These are phyloP conservation scores for Heterodera carotae DNA, from an alignment of 1,140 invertebrate species.

Conservation along the genomic window DNA sequence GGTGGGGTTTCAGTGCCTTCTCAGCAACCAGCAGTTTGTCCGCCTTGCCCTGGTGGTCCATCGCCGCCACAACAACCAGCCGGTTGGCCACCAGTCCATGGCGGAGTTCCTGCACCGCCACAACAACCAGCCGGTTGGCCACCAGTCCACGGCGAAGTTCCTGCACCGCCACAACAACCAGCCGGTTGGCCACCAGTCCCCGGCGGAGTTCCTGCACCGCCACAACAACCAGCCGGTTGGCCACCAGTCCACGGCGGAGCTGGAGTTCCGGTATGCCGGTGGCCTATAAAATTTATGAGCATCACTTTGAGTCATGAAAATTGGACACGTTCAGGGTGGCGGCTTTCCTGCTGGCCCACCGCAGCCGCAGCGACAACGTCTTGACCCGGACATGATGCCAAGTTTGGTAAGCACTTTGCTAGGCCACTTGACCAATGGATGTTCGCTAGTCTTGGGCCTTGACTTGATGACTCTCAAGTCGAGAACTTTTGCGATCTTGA, in stretches of 20 bases:
- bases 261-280: too few species aligned
- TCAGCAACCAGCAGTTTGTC: not conserved
- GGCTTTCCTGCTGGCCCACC: constrained; percentile 17
- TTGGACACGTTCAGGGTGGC: too few species aligned
- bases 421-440: too few species aligned
- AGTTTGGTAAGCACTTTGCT: constrained; percentile 44
- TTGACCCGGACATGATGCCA: constrained; percentile 62
- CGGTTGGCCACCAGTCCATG: too few species aligned
- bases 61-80: not conserved
- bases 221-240: not conserved
- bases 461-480: too few species aligned
- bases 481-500: too few species aligned
- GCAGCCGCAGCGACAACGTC: constrained; percentile 49
- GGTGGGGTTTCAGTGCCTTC: too few species aligned
- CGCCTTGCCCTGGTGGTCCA: not conserved
- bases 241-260: too few species aligned
- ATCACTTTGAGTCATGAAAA: too few species aligned
- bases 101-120: not conserved
- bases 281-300: too few species aligned
- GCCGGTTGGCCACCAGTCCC: not conserved
- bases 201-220: too few species aligned
- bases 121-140: not conserved
- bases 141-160: not conserved
- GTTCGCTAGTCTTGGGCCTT: too few species aligned
- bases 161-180: not conserved